Base-by-base conservation (phyloP, 2,888 invertebrate species). In the Eudasyphora cyanicolor region DNA sequence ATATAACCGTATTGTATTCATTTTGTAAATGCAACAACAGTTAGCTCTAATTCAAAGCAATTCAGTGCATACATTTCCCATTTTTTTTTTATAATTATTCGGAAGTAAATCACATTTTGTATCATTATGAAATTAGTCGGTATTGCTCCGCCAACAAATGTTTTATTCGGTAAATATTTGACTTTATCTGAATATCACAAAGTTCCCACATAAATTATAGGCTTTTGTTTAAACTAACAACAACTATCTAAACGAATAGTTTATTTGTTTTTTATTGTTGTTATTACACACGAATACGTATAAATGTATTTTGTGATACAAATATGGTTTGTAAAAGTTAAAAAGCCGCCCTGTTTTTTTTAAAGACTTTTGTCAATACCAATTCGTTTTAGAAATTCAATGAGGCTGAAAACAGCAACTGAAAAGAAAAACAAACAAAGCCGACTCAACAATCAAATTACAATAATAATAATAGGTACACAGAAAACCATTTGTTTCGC, bases 121-220 rank as follows among this genome's bases (percentile, higher is more conserved):
- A n/a, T n/a, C n/a, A n/a, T n/a, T n/a, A n/a, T n/a, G n/a, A n/a
- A n/a, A n/a, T n/a, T n/a, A n/a, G n/a, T n/a, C n/a, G n/a, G n/a
- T n/a, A n/a, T n/a, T n/a, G n/a, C n/a, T n/a, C n/a, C n/a, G n/a
- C n/a, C n/a, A n/a, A n/a, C n/a, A n/a, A n/a, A n/a, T n/a, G n/a
- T n/a, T n/a, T n/a, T n/a, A n/a, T n/a, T n/a, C n/a, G n/a, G n/a
- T n/a, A n/a, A n/a, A n/a, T n/a, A n/a, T n/a, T n/a, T n/a, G n/a
- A n/a, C n/a, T n/a, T n/a, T n/a, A n/a, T n/a, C n/a, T 32, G 60
- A 77, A 82, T 77, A 77, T 60, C 82, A 82, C 17, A 1, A 27
- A 3, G 77, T 77, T 82, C 82, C 74, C 82, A 77, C 82, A 82
- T 82, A 77, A 82, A 77, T 77, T 77, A 77, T 82, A 32, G 69